These are phyloP conservation scores for Corydoras sp. DNA, from an alignment of 2,113 vertebrate species.

Conservation along the genomic window DNA sequence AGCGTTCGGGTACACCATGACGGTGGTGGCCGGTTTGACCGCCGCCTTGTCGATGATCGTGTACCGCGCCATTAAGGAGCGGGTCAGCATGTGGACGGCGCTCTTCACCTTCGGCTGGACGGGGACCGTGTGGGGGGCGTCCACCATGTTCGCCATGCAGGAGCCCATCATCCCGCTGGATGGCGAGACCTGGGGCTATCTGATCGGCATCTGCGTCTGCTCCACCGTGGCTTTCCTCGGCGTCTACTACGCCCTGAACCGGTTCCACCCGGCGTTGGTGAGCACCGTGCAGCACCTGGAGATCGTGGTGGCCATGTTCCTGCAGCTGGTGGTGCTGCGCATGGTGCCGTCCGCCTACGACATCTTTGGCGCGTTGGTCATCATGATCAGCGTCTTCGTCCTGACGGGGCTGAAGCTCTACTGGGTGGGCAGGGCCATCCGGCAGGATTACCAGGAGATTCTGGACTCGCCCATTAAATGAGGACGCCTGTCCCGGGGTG, in stretches of 20 bases:
- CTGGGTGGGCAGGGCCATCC: constrained; percentile 75
- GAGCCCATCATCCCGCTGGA: constrained; percentile 93
- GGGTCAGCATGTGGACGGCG: constrained; percentile 96
- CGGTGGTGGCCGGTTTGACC: constrained; percentile 89
- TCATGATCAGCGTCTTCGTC: constrained; percentile 88
- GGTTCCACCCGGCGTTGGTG: constrained; percentile 92
- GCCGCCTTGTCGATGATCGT: constrained; percentile 96
- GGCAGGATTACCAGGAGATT: constrained; percentile 92
- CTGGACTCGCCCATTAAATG: constrained; percentile 91
- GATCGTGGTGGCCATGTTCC: constrained; percentile 89
- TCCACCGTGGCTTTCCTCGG: constrained; percentile 95
- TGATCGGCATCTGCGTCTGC: constrained; percentile 89
- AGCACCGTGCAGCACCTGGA: constrained; percentile 96
- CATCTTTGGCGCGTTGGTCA: constrained; percentile 80
- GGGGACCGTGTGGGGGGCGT: constrained; percentile 88
- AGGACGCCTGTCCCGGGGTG: constrained; percentile 31
- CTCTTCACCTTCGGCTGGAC: constrained; percentile 98
- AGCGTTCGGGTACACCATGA: constrained; percentile 97
- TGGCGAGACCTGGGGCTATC: constrained; percentile 92
- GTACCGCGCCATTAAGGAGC: constrained; percentile 91
- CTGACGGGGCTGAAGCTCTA: constrained; percentile 88
- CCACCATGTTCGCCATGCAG: constrained; percentile 96
- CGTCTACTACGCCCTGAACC: constrained; percentile 91
- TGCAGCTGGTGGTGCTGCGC: constrained; percentile 84
- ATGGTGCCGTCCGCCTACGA: constrained; percentile 88